These are phyloP conservation scores for Acanthis flammea DNA, from an alignment of 2,797 vertebrate genomes.

Conservation along the genomic window DNA sequence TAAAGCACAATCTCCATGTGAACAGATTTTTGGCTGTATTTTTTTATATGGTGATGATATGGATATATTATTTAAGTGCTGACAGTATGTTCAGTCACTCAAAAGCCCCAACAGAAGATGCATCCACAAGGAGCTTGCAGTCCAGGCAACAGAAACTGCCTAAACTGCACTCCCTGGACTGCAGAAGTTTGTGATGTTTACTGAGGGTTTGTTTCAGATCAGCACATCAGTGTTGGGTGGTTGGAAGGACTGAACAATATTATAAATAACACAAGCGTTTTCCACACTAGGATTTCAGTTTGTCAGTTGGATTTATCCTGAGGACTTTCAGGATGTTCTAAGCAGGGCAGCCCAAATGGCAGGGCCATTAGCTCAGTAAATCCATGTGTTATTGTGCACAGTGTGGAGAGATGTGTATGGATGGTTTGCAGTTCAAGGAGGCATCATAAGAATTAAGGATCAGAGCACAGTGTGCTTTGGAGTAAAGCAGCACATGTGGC, in stretches of 20 bases:
- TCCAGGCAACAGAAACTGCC: background rate
- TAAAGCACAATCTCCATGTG: background rate
- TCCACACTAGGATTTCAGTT: background rate
- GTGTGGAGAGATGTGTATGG: background rate
- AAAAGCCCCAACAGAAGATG: background rate
- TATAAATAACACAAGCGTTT: background rate
- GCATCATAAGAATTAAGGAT: background rate
- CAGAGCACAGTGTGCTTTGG: background rate
- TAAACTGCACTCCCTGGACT: background rate
- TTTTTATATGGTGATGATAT: constrained; percentile 34
- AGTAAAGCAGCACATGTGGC: constrained; percentile 9
- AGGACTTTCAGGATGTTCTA: background rate
- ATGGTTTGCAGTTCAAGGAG: constrained; percentile 14
- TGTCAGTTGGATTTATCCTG: background rate
- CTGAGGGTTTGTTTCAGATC: background rate
- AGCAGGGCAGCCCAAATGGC: background rate
- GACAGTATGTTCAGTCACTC: background rate
- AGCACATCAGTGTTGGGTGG: background rate
- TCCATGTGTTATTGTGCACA: background rate
- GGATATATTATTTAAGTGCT: constrained; percentile 31
- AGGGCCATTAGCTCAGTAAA: background rate
- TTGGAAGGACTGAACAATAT: background rate
- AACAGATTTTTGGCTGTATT: constrained; percentile 12
- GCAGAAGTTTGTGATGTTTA: background rate
- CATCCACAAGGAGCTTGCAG: background rate